A percentile compares a stretch with the other conserved stretches of the same genome.
Conservation (phyloP, 2,888 invertebrate genomes). For the Apocheima hispidaria region DNA sequence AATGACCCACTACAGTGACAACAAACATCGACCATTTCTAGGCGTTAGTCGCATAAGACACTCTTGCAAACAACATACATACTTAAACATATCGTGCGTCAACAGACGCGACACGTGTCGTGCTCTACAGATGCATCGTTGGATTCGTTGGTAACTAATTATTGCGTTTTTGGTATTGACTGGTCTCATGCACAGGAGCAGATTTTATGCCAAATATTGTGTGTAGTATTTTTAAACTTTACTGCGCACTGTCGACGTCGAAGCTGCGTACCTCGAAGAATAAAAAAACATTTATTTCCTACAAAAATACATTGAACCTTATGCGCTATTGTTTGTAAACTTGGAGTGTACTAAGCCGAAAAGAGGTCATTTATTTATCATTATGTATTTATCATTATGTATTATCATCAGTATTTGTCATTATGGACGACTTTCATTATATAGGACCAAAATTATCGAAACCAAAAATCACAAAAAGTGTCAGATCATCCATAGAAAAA, state of each 20-base stretch:
- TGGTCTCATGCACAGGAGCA: neutral
- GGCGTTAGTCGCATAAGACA: slow-evolving; percentile 3
- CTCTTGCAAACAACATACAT: too few relatives aligned
- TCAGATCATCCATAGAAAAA: too few relatives aligned
- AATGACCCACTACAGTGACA: slow-evolving; percentile 32
- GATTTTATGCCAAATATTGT: slow-evolving; percentile 7
- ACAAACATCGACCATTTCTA: slow-evolving; percentile 32
- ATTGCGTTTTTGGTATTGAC: neutral
- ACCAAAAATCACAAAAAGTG: too few relatives aligned
- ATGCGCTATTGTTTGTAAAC: too few relatives aligned
- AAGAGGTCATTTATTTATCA: too few relatives aligned
- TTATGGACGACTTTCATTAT: too few relatives aligned
- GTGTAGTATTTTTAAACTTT: slow-evolving; percentile 4
- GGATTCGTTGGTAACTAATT: slow-evolving; percentile 1
- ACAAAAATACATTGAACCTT: neutral
- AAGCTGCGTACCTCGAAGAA: neutral
- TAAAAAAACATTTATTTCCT: neutral
- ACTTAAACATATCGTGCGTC: neutral
- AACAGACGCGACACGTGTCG: slow-evolving; percentile 10
- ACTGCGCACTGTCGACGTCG: neutral
- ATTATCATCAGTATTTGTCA: too few relatives aligned
- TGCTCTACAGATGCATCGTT: neutral
- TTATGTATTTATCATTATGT: too few relatives aligned
- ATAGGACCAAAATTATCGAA: too few relatives aligned
- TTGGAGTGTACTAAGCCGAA: too few relatives aligned